Base-by-base conservation (phyloP, 2,888 invertebrate species). In the Yponomeuta cagnagella region DNA sequence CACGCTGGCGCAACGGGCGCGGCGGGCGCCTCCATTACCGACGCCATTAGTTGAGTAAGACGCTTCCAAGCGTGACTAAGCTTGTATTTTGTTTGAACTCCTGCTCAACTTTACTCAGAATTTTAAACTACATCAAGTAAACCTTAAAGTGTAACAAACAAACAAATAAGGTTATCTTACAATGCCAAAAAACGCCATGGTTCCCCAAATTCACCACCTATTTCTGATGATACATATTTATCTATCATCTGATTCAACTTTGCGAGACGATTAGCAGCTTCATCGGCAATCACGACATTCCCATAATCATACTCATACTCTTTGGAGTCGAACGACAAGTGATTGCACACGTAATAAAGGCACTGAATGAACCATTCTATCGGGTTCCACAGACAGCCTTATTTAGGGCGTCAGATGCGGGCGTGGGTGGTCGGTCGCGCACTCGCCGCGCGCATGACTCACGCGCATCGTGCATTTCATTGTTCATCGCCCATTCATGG, bases 401-500 rank as follows among this genome's bases (percentile, higher is more conserved):
- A 37, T 68, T 68, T 68, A 68, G 68, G 68, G 68, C 68, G 68
- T 48, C 48, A 67, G 63, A 52, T 69, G 52, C 37, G 72, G 71
- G 76, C 72, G 79, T 80, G 81, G 82, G 81, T 81, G 82, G 82
- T 80, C 81, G 73, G 71, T 63, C n/a, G 68, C 70, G 71, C 70
- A 70, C 10, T 65, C 31, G 33, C 31, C 33, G 37, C 30, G 75
- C 77, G 76, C 77, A 83, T 85, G 85, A 81, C 85, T 70, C 71
- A 67, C 77, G 79, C 79, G 52, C 52, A 15, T 58, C 52, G 52
- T 58, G 52, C 52, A 58, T 58, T 58, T 58, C 52, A 58, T 58
- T 58, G 52, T 58, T 15, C 15, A 12, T 15, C 52, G 77, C 79
- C 81, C 83, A 87, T 87, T 85, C 83, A 86, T 83, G 77, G 79